Evolutionary conservation across 64 coral and sea anemone genomes (phyloP).

Genomic region (Orbicella faveolata): DNA sequence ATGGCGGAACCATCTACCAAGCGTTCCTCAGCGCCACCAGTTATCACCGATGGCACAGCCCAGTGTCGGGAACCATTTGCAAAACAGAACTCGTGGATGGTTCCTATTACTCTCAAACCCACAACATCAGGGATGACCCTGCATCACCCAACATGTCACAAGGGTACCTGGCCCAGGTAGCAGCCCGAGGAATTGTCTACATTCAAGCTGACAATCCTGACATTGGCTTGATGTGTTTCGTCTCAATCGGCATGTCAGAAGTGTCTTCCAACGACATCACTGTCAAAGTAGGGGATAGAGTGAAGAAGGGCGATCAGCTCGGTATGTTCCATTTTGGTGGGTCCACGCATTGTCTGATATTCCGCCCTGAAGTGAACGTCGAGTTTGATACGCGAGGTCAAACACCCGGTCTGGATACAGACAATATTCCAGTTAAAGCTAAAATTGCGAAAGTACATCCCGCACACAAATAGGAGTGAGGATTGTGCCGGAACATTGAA

Average conservation of each 20-base stretch:
- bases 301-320: conserved; percentile 77
- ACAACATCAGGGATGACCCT: conserved; percentile 37
- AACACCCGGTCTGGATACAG: conserved; percentile 44
- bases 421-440: conserved; percentile 58
- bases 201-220: conserved; percentile 67
- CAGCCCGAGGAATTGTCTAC: conserved; percentile 67
- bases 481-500: conserved; percentile 46
- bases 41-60: conserved; percentile 86
- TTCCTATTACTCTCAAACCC: conserved; percentile 70
- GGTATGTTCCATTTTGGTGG: conserved; percentile 83
- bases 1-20: conserved; percentile 80
- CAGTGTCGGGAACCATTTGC: conserved; percentile 56
- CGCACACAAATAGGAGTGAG: background rate
- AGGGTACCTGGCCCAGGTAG: conserved; percentile 66
- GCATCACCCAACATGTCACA: conserved; percentile 59
- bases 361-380: conserved; percentile 55
- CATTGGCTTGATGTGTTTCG: conserved; percentile 79
- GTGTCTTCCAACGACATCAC: conserved; percentile 66
- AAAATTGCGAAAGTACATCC: conserved; percentile 40
- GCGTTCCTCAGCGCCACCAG: conserved; percentile 70
- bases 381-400: conserved; percentile 65
- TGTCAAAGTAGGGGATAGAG: conserved; percentile 41
- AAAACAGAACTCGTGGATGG: conserved; percentile 66
- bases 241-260: conserved; percentile 69
- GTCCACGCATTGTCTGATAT: conserved; percentile 76